These are phyloP conservation scores for Cyprinodon tularosa DNA, from an alignment of 2,113 vertebrate species.

Conservation along the genomic window DNA sequence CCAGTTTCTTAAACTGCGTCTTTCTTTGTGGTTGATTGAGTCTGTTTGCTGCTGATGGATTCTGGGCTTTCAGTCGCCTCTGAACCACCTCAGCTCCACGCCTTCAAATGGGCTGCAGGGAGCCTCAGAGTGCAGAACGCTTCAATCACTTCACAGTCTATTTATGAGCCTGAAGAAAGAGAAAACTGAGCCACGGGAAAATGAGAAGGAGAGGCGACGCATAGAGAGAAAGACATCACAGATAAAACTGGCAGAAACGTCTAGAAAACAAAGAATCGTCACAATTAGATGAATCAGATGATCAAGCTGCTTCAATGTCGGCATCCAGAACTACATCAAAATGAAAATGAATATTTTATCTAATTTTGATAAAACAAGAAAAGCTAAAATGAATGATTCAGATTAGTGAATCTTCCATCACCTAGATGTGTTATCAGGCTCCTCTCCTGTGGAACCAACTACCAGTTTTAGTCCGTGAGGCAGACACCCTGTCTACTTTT, in stretches of 20 bases:
- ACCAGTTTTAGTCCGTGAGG: too few species aligned
- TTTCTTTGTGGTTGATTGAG: conserved; percentile 19
- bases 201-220: neutral
- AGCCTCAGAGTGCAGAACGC: neutral
- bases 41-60: conserved; percentile 9
- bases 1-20: neutral
- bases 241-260: neutral
- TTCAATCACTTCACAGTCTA: neutral
- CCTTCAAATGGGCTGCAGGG: neutral
- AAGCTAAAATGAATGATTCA: neutral
- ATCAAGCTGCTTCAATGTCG: neutral
- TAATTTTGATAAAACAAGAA: neutral
- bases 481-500: too few species aligned
- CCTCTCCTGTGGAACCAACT: too few species aligned
- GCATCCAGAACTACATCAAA: neutral
- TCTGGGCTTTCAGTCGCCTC: neutral
- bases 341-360: neutral
- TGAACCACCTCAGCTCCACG: neutral
- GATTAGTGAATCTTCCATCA: too few species aligned
- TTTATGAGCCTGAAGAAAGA: neutral
- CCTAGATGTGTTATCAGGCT: too few species aligned
- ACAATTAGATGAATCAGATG: neutral
- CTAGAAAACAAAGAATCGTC: neutral
- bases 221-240: neutral
- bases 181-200: neutral